These are phyloP conservation scores for Oreochromis niloticus DNA, from an alignment of 2,113 vertebrate genomes.

Conservation along the genomic window DNA sequence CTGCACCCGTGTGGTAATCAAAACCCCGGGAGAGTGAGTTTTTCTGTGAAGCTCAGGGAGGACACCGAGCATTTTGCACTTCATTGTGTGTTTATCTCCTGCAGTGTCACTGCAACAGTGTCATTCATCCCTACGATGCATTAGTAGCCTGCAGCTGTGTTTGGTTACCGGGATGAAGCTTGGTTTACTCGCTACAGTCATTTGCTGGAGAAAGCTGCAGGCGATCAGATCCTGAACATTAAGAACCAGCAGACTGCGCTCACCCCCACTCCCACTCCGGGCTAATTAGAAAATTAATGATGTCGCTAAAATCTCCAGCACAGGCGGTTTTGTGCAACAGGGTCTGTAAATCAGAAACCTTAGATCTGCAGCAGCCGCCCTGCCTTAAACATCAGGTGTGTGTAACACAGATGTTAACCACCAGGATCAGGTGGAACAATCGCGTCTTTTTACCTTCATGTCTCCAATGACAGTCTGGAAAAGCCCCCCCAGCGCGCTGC, in stretches of 20 bases:
- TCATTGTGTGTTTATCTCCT: neutral
- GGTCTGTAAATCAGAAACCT: neutral
- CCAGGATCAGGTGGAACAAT: neutral
- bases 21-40: neutral
- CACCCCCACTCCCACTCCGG: neutral
- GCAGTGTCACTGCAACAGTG: neutral
- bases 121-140: neutral
- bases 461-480: conserved; percentile 75
- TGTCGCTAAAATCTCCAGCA: neutral
- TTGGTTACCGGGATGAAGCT: neutral
- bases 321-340: neutral
- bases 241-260: neutral
- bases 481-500: conserved; percentile 76
- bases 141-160: neutral
- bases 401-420: fast-evolving
- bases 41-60: neutral
- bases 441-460: conserved; percentile 65
- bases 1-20: neutral
- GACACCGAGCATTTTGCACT: neutral
- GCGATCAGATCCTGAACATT: neutral
- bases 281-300: conserved; percentile 17
- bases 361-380: neutral
- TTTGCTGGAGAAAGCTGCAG: neutral
- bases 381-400: neutral
- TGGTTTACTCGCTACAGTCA: neutral